Conservation (phyloP, 2,797 vertebrate species). For the Pyrocephalus nanus region DNA sequence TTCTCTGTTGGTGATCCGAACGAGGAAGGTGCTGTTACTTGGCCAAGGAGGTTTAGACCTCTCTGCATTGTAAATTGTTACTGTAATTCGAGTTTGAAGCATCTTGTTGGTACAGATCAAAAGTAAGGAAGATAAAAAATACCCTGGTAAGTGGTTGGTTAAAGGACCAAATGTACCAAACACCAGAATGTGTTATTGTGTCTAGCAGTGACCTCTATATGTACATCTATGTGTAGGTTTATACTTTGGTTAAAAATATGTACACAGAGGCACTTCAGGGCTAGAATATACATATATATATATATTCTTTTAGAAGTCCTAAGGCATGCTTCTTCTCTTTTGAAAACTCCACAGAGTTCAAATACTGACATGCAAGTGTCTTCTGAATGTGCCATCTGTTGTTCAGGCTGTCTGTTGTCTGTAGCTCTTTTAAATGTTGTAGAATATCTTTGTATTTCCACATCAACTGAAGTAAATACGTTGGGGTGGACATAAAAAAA, state of each 20-base stretch:
- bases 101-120: background rate
- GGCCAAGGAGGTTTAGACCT: background rate
- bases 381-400: slow-evolving; percentile 50
- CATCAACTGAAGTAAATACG: background rate
- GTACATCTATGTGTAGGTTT: background rate
- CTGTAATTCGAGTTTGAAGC: background rate
- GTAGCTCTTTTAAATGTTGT: slow-evolving; percentile 10
- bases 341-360: background rate
- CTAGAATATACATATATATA: background rate
- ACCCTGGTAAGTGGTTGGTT: background rate
- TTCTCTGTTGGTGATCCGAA: background rate
- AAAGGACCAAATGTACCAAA: background rate
- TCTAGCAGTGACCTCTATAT: rapidly evolving
- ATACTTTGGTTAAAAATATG: background rate
- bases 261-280: background rate
- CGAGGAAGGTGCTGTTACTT: background rate
- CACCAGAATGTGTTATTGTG: background rate
- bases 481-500: background rate
- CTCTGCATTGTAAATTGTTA: background rate
- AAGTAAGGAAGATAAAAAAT: background rate
- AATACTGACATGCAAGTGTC: background rate
- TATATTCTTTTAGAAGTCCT: background rate
- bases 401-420: slow-evolving; percentile 20
- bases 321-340: background rate
- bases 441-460: slow-evolving; percentile 7